These are phyloP conservation scores for Calcarius lapponicus DNA, from an alignment of 2,797 vertebrate species.

Conservation along the genomic window DNA sequence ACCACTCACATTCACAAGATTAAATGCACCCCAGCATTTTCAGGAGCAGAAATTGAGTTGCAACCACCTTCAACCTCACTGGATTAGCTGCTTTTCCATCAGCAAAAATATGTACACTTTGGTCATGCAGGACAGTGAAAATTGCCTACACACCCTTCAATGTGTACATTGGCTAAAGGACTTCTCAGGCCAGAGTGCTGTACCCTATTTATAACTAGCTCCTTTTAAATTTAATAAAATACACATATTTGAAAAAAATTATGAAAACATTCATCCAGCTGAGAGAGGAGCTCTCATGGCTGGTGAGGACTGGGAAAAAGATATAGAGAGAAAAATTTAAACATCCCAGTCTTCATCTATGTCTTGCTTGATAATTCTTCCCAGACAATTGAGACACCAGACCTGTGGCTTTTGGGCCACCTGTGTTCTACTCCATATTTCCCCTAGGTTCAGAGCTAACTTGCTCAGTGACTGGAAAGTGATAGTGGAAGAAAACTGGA, in stretches of 20 bases:
- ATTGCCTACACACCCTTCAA: not conserved
- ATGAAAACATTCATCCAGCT: not conserved
- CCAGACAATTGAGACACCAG: not conserved
- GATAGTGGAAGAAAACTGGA: not conserved
- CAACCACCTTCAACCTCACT: not conserved
- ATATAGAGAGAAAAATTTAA: not conserved
- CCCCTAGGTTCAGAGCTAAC: not conserved
- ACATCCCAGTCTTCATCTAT: not conserved
- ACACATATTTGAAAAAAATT: not conserved
- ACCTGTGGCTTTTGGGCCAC: not conserved
- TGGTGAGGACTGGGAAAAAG: not conserved
- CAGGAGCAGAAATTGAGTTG: not conserved
- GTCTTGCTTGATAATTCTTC: not conserved
- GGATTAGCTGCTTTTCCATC: not conserved
- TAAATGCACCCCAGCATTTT: not conserved
- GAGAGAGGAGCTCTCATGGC: not conserved
- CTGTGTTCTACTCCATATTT: not conserved
- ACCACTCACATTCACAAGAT: not conserved
- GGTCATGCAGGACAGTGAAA: not conserved
- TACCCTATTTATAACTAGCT: not conserved
- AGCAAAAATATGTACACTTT: not conserved
- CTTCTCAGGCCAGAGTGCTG: not conserved
- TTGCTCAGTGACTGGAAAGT: not conserved
- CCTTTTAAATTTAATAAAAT: slow-evolving; percentile 19
- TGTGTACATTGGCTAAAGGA: not conserved